Evolutionary conservation across 2,113 vertebrate species (phyloP), one percentile per base, ranked within the genome.

Genomic region (Rhinogobius similis): DNA sequence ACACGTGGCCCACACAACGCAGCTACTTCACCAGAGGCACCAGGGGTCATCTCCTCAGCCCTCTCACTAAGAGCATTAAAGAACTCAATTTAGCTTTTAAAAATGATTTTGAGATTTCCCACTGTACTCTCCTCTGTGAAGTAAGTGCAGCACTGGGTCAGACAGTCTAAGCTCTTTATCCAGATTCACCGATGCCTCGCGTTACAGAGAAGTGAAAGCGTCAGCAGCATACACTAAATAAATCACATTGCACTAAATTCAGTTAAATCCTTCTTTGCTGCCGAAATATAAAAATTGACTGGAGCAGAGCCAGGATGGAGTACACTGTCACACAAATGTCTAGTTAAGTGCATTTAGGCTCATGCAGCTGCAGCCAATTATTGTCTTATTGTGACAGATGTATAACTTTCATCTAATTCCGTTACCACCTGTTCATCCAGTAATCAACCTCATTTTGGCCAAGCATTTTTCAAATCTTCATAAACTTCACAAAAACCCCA

Each of bases 101-200:
- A 80, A 83, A 72, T 79, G 71, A 86, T 79, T 75, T 75, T 56
- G 67, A 76, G 75, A 73, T 83, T 46, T 72, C 72, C 58, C 29
- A 61, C 58, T 69, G 50, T 76, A 56, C 58, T 21, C 67, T 63
- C 55, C 27, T 79, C 68, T 62, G 77, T 73, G 78, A 65, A 72
- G 63, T 10, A 48, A 68, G 73, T 65, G 76, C 72, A 80, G 72
- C 79, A 91, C 81, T 86, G 89, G 92, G 92, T 92, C 91, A 93
- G 92, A 92, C 91, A 82, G 87, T 77, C 88, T 92, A 88, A 92
- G 91, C 91, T 89, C 87, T 90, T 92, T 87, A 92, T 92, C 87
- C 90, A 86, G 84, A 82, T 90, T 87, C 86, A 90, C 85, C 70
- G 76, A 65, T 5, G 68, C 77, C 75, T 63, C 82, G 76, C 83